A percentile compares a stretch with the other conserved stretches of the same genome.
phyloP scores from a whole-genome alignment of 1,140 invertebrate species.

The Drosophila navojoa region DNA sequence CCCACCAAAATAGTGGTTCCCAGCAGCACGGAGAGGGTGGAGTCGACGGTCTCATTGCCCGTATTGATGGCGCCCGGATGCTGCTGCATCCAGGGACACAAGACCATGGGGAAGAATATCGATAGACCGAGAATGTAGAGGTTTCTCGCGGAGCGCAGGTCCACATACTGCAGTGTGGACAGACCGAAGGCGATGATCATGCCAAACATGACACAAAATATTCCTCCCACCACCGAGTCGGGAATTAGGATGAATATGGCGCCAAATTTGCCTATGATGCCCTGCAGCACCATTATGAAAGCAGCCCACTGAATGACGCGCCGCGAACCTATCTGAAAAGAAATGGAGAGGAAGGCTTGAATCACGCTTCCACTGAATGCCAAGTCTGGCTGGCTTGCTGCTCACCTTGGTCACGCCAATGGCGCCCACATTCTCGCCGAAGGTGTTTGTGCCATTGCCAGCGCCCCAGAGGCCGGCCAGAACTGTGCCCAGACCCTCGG shows the following conservation, averaged over 20 bases:
- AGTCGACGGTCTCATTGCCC: conserved; percentile 88
- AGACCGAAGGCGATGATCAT: conserved; percentile 93
- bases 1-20: conserved; percentile 94
- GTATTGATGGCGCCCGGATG: conserved; percentile 88
- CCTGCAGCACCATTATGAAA: conserved; percentile 91
- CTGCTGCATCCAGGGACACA: conserved; percentile 90
- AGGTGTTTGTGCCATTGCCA: conserved; percentile 94
- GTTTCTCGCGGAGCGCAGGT: conserved; percentile 92
- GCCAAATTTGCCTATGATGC: conserved; percentile 92
- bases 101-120: conserved; percentile 92
- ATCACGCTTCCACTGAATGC: background rate
- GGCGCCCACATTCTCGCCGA: conserved; percentile 95
- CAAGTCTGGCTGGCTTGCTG: background rate
- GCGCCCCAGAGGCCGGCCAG: conserved; percentile 92
- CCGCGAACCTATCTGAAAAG: conserved; percentile 90
- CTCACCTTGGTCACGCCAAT: conserved; percentile 90
- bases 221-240: conserved; percentile 93
- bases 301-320: conserved; percentile 93
- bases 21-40: conserved; percentile 90
- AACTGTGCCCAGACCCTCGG: conserved; percentile 93
- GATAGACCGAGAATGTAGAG: conserved; percentile 95
- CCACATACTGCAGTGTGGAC: conserved; percentile 92
- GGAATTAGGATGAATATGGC: conserved; percentile 95
- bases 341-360: background rate
- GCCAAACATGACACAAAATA: conserved; percentile 94